Base-by-base conservation (phyloP, 2,888 invertebrate genomes). In the Lepidocyrtinus sp. region DNA sequence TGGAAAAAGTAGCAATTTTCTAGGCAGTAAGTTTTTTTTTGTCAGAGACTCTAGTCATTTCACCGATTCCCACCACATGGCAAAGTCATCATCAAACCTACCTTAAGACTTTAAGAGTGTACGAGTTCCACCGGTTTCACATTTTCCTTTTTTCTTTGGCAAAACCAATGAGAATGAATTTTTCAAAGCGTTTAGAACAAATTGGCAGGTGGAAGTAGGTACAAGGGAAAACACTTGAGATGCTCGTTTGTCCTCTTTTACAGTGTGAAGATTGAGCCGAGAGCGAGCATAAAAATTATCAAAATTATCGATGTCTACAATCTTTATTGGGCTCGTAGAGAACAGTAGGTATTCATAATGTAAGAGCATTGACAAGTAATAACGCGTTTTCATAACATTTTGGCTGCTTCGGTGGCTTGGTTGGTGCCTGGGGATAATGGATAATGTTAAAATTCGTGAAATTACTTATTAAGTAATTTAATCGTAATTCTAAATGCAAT, bases 121-220 rank as follows among this genome's bases (percentile, higher is more conserved):
- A 77, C 77, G 71, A 72, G 77, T 77, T 77, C 55, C 77, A 72
- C 77, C 77, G 77, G 77, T 77, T 77, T 77, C 45, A 1, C 59
- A 62, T 72, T 72, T 62, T 72, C 71, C 36, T 24, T 73, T 64
- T 65, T 46, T 67, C 45, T 19, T 45, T 24, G 71, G 61, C 36
- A 12, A 36, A 74, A 74, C n/a, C n/a, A n/a, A 70, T 68, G 67
- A 24, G 75, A 61, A 61, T 61, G 68, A 65, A 67, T 46, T 55
- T 69, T 64, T 46, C 64, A 45, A 17, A 69, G 22, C 26, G 61
- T 25, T 45, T 36, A 65, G 64, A 19, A 36, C 80, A 82, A 80
- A 75, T 80, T 80, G 67, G 55, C 75, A 75, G 79, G 55, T 69
- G 61, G 64, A 45, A 22, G 36, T 12, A 36, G 36, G 12, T 36